phyloP scores from a whole-genome alignment of 1,140 invertebrate species.

The Cherax quadricarinatus region DNA sequence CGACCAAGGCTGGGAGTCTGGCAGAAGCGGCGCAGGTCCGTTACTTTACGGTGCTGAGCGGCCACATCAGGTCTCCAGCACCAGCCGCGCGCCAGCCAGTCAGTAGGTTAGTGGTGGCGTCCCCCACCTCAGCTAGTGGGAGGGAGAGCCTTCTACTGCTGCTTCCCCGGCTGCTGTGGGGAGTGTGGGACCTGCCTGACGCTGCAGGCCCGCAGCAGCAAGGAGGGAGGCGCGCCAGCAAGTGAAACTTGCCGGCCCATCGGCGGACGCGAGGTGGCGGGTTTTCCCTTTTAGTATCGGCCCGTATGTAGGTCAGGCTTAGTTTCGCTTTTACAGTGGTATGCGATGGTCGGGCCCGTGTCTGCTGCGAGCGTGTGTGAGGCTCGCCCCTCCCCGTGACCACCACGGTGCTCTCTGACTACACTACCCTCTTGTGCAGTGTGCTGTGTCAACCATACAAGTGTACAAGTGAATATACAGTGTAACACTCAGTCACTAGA shows the following conservation, averaged over 20 bases:
- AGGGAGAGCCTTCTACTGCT: constrained; percentile 27
- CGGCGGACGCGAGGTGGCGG: constrained; percentile 58
- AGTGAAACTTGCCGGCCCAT: constrained; percentile 68
- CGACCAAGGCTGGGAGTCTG: constrained; percentile 62
- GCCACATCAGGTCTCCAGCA: constrained; percentile 54
- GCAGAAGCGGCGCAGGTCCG: constrained; percentile 59
- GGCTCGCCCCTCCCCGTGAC: constrained; percentile 63
- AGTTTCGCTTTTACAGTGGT: constrained; percentile 70
- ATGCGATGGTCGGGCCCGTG: constrained; percentile 68
- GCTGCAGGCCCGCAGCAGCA: constrained; percentile 28
- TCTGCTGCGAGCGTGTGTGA: constrained; percentile 68
- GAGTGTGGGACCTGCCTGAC: background rate
- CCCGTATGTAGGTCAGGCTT: constrained; percentile 53
- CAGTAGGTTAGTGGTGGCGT: constrained; percentile 64
- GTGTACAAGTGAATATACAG: constrained; percentile 55
- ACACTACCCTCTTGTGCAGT: constrained; percentile 46
- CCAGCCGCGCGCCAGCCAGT: constrained; percentile 17
- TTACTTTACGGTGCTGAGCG: constrained; percentile 65
- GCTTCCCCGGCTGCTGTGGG: constrained; percentile 41
- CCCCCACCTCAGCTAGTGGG: constrained; percentile 37
- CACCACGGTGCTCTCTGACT: constrained; percentile 51
- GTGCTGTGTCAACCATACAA: constrained; percentile 41
- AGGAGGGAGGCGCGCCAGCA: constrained; percentile 56
- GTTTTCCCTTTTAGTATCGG: constrained; percentile 69
- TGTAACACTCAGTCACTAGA: constrained; percentile 46